A percentile compares a stretch with the other conserved stretches of the same genome.
These are phyloP conservation scores for Parapristionchus giblindavisi DNA, from an alignment of 2,888 invertebrate species.

Conservation along the genomic window DNA sequence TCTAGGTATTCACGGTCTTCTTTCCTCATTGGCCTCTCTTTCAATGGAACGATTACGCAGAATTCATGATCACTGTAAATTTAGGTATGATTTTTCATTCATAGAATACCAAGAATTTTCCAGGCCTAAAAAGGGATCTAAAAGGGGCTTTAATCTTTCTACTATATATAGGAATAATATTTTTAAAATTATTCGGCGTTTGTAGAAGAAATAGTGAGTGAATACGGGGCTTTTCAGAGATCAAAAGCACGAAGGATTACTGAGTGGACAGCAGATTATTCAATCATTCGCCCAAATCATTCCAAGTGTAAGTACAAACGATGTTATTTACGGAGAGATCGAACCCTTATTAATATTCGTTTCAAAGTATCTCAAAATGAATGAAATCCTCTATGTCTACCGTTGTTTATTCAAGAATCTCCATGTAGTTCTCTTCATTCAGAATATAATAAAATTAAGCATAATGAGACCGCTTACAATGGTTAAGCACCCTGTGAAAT, in stretches of 20 bases:
- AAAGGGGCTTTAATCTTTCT: too few relatives aligned
- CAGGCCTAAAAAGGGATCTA: too few relatives aligned
- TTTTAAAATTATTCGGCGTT: not conserved
- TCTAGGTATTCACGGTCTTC: slow-evolving; percentile 21
- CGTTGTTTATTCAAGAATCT: too few relatives aligned
- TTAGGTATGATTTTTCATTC: not conserved
- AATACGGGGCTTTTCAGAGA: not conserved
- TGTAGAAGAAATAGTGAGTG: not conserved
- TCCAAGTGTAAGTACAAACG: slow-evolving; percentile 2
- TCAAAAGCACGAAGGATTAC: not conserved
- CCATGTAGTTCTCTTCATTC: too few relatives aligned
- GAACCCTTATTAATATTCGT: too few relatives aligned
- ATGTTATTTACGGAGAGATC: too few relatives aligned
- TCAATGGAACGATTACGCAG: slow-evolving; percentile 12
- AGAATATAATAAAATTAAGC: too few relatives aligned
- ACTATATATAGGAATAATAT: not conserved
- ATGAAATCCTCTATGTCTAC: too few relatives aligned
- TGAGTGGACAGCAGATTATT: slow-evolving; percentile 9
- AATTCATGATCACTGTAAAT: slow-evolving; percentile 25
- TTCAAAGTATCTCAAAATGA: too few relatives aligned
- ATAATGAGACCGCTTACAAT: too few relatives aligned
- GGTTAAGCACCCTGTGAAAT: too few relatives aligned
- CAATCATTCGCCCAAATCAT: slow-evolving; percentile 5
- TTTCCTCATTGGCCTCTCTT: not conserved
- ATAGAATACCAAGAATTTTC: too few relatives aligned